Evolutionary conservation across 2,113 vertebrate genomes (phyloP).

Genomic region (Takifugu bimaculatus): DNA sequence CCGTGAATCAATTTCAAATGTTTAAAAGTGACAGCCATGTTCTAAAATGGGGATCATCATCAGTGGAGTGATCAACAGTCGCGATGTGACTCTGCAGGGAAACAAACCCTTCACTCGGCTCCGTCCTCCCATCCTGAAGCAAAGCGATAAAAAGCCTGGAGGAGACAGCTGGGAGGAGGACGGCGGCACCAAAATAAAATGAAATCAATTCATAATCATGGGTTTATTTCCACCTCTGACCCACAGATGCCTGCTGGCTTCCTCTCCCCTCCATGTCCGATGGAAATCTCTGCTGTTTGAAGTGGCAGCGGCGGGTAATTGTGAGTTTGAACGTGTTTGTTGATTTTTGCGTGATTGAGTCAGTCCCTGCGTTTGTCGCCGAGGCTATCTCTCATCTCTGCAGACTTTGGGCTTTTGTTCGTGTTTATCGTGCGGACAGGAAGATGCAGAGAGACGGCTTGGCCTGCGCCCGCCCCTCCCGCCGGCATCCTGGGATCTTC

Average conservation of each 20-base stretch:
- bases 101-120: conserved; percentile 65
- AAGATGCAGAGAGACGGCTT: conserved; percentile 56
- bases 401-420: conserved; percentile 46
- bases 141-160: conserved; percentile 9
- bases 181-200: conserved; percentile 66
- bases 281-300: conserved; percentile 59
- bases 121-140: conserved; percentile 81
- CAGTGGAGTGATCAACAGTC: conserved; percentile 45
- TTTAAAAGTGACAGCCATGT: no score
- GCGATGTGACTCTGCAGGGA: conserved; percentile 69
- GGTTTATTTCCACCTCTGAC: conserved; percentile 67
- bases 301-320: conserved; percentile 52
- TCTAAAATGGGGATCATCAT: no score
- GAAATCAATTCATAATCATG: conserved; percentile 63
- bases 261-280: conserved; percentile 71
- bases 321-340: conserved; percentile 69
- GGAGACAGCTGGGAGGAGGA: conserved; percentile 35
- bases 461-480: conserved; percentile 56
- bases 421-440: conserved; percentile 68
- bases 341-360: conserved; percentile 65
- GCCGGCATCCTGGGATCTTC: conserved; percentile 68
- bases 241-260: conserved; percentile 69
- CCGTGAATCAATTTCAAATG: no score
- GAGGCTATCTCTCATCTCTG: conserved; percentile 63
- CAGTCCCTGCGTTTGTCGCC: conserved; percentile 62